phyloP scores from a whole-genome alignment of 2,888 invertebrate genomes.

The Aquatica leii region DNA sequence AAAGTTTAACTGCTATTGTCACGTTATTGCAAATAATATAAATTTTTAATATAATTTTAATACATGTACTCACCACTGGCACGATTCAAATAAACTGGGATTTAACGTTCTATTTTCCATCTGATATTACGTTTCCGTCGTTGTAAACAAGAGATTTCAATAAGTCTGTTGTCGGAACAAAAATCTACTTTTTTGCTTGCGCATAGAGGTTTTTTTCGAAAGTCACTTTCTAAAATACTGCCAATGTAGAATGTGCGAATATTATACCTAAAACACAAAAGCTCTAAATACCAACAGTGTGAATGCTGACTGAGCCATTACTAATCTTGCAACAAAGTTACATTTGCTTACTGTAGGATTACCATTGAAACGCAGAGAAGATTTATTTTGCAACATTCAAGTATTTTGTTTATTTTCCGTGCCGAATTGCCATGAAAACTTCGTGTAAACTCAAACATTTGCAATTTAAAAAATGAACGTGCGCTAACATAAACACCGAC shows the following conservation, averaged over 20 bases:
- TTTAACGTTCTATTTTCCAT: not conserved
- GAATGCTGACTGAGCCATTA: slow-evolving; percentile 43
- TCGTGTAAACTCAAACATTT: slow-evolving; percentile 11
- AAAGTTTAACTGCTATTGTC: slow-evolving; percentile 16
- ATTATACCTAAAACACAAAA: slow-evolving; percentile 14
- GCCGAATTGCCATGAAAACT: slow-evolving; percentile 7
- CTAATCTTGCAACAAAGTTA: slow-evolving; percentile 41
- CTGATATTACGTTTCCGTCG: not conserved
- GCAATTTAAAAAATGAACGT: not conserved
- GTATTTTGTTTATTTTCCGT: slow-evolving; percentile 13
- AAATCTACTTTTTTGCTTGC: too few species aligned
- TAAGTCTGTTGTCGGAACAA: not conserved
- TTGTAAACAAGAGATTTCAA: not conserved
- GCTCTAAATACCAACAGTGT: slow-evolving; percentile 23
- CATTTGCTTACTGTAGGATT: slow-evolving; percentile 21
- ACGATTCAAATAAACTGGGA: slow-evolving; percentile 4
- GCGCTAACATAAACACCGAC: not conserved
- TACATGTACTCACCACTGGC: not conserved
- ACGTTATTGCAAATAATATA: slow-evolving; percentile 10
- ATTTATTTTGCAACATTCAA: slow-evolving; percentile 17
- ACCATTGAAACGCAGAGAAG: slow-evolving; percentile 5
- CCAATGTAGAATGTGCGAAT: not conserved
- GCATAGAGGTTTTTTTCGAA: not conserved
- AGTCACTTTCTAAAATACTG: slow-evolving; percentile 8
- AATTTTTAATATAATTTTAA: slow-evolving; percentile 9